Base-by-base conservation (phyloP, 2,113 vertebrate genomes). In the Pseudorectes ferrugineus region DNA sequence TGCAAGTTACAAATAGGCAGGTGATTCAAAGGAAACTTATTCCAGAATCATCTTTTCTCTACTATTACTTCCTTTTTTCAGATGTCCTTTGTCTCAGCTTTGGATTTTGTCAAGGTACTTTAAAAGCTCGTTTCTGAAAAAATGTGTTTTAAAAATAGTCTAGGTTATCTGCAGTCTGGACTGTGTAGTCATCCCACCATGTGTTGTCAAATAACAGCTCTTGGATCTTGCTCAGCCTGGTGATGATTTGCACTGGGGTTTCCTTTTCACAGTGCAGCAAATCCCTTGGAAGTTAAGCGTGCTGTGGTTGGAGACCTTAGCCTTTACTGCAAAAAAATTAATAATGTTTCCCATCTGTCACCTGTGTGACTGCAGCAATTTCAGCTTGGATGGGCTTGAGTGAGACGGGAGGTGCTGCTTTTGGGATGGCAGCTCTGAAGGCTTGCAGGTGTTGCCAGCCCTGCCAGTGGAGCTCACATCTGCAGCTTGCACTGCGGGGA, bases 381-480 rank as follows among this genome's bases (percentile, higher is more conserved):
- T 81, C 63, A 84, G 55, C 45, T 63, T 67, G 57, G 61, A 40
- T 77, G 57, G 40, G 38, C 25, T 89, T 55, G 29, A 67, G 72
- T 14, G 25, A 74, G 65, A 29, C 0, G 0, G 43, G n/a, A 76
- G 58, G 24, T 73, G 6, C 43, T 33, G 42, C 29, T 52, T 58
- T 52, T 4, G 4, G 78, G 59, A 10, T 8, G 8, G 28, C 48
- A 67, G 51, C 42, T 86, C 67, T 46, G 63, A n/a, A 83, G 63
- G 22, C n/a, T 66, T 68, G 49, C 11, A 14, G 38, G 29, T 36
- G 19, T 16, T 42, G 16, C 18, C 49, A 67, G 42, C 48, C 14
- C 18, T 2, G 6, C 29, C 72, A 61, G 4, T 2, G 29, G 35
- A 46, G 19, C 0, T 0, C 61, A 51, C 19, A 16, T 46, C 46